phyloP scores from a whole-genome alignment of 64 coral and sea anemone genomes.

The Montipora sp. region DNA sequence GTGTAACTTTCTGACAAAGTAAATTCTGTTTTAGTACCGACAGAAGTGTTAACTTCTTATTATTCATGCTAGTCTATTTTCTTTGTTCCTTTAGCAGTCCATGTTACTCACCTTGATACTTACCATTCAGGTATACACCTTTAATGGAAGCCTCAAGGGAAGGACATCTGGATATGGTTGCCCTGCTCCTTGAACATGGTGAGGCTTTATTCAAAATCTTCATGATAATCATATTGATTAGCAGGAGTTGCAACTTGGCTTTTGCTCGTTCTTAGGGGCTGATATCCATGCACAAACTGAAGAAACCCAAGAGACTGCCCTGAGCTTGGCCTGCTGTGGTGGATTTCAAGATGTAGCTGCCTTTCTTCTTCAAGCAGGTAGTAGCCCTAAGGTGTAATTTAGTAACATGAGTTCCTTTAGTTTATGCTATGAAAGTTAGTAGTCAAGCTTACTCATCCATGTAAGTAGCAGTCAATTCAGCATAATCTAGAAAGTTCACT shows the following conservation, averaged over 20 bases:
- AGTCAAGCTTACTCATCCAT: no score
- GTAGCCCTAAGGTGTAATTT: background rate
- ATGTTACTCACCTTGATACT: background rate
- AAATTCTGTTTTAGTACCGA: no score
- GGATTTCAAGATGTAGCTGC: conserved; percentile 99
- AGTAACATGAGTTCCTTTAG: no score
- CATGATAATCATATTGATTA: background rate
- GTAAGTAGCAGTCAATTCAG: no score
- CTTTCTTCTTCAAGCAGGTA: conserved; percentile 94
- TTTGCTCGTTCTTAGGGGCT: conserved; percentile 50
- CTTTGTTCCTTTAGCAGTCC: background rate
- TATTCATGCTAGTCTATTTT: background rate
- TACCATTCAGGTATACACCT: conserved; percentile 85
- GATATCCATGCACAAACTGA: conserved; percentile 99
- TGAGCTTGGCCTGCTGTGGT: conserved; percentile 96
- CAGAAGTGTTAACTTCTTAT: background rate
- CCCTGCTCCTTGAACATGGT: conserved; percentile 93
- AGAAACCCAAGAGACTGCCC: conserved; percentile 95
- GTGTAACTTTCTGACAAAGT: no score
- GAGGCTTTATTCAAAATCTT: background rate
- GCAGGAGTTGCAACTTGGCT: background rate
- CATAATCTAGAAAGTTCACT: no score
- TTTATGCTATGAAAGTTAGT: no score
- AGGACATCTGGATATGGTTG: conserved; percentile 98
- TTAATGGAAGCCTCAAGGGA: conserved; percentile 97